Evolutionary conservation across 2,113 vertebrate species (phyloP), one percentile per base, ranked within the genome.

Genomic region (Galeopterus variegatus): DNA sequence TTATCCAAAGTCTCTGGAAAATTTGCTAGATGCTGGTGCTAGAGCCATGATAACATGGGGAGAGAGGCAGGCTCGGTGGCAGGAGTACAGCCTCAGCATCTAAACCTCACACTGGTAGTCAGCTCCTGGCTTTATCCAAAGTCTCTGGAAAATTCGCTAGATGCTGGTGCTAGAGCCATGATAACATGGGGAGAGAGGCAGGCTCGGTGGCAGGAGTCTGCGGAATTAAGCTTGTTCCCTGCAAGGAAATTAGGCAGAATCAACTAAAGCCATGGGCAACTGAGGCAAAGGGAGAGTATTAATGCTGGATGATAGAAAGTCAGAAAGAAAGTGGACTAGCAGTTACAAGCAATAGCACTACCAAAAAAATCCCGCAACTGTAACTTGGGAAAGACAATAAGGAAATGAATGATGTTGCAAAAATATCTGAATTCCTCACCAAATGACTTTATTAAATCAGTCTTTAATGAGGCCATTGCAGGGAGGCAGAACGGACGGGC

Each of bases 381-480:
- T 67, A 84, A 75, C 75, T 45, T 48, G 81, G 72, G 77, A 88
- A 95, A 92, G 94, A 87, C 41, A 21, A 75, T 12, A 65, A 93
- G 65, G 83, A 94, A 90, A 90, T 4, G 50, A 92, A 85, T 28
- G 73, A 95, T 36, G 45, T 36, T 82, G 36, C 11, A 24, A 48
- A 96, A 90, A 93, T 64, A 85, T 50, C 92, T 54, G 56, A 58
- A 73, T 94, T 94, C 92, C 52, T 69, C 76, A 82, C 64, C 76
- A 73, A 96, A 94, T 65, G 24, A 62, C 92, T 97, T 90, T 60
- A 90, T 96, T 93, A 88, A 96, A 73, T 91, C 94, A 79, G 80
- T 70, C 31, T 65, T 95, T 86, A 97, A 97, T 77, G 88, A 97
- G 93, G 48, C 92, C n/a, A 1, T 14, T 26, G 65, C 54, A 45